Evolutionary conservation across 2,888 invertebrate genomes (phyloP), one percentile per base, ranked within the genome.

Genomic region (Lysandra bellargus): DNA sequence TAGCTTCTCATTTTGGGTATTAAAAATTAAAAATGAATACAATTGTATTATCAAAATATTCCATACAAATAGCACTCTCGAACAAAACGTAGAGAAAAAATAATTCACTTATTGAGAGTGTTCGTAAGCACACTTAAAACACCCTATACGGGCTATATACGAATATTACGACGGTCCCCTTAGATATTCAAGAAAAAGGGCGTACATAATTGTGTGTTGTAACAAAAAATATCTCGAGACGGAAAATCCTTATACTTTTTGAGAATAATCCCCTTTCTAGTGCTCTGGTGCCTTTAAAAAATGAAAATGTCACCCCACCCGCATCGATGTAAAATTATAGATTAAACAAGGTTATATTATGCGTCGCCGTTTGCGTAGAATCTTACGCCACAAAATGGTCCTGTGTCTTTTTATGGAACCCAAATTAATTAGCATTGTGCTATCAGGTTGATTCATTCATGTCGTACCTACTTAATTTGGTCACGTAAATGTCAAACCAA

Each of bases 231-330:
- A 76, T 76, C 76, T 33, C 17, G 53, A 30, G 53, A 57, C 5
- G 17, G 30, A 53, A 76, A 76, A 75, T 75, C 75, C 75, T 30
- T 75, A 75, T 49, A 53, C 30, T 53, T 75, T n/a, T 75, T 57
- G 6, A 75, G 75, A 53, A 76, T 57, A 57, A 76, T 76, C 57
- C 76, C 76, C 76, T 30, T 57, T 57, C 76, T 76, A 53, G 49
- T 57, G 76, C 78, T 78, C 72, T 12, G 75, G 78, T 78, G 75
- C 79, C 78, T 80, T 78, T 49, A 80, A 80, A 80, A 79, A 80
- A 80, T 79, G 79, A 79, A 80, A 80, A 79, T 79, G 76, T 80
- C 80, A 78, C 78, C 78, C 79, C 79, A 5, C 40, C n/a, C 9
- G 2, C 76, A 4, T 33, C 33, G 76, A 76, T 76, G 44, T 76